Conservation (phyloP, 2,888 invertebrate species). For the Ornithoptera priamus region DNA sequence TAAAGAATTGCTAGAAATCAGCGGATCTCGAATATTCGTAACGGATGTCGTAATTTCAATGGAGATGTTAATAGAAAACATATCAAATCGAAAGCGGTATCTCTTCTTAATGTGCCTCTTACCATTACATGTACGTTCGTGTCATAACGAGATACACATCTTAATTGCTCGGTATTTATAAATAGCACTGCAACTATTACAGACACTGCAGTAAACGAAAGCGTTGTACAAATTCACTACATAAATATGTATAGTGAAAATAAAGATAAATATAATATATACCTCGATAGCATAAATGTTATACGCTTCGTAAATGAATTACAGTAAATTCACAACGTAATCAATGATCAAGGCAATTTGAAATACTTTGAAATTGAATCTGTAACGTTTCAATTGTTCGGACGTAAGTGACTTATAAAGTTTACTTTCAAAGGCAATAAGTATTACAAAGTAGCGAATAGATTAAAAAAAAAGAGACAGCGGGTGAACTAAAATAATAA, state of each 20-base stretch:
- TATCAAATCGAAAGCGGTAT: constrained; percentile 16
- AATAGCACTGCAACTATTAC: constrained; percentile 31
- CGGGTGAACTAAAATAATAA: constrained; percentile 15
- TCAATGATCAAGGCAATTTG: too few relatives aligned
- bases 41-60: constrained; percentile 8
- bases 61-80: constrained; percentile 8
- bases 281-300: neutral
- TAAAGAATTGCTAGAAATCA: neutral
- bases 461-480: constrained; percentile 2
- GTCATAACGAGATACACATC: constrained; percentile 58
- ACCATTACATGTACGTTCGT: constrained; percentile 41
- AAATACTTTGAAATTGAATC: too few relatives aligned
- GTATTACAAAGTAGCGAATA: neutral
- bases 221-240: too few relatives aligned
- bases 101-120: constrained; percentile 21
- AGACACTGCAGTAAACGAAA: neutral
- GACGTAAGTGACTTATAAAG: too few relatives aligned
- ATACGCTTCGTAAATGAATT: too few relatives aligned
- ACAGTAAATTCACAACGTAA: too few relatives aligned
- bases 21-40: constrained; percentile 6
- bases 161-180: constrained; percentile 56
- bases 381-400: too few relatives aligned
- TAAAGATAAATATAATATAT: neutral
- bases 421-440: neutral
- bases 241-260: too few relatives aligned